Conservation (phyloP, 2,888 invertebrate species). For the Encarsia formosa region DNA sequence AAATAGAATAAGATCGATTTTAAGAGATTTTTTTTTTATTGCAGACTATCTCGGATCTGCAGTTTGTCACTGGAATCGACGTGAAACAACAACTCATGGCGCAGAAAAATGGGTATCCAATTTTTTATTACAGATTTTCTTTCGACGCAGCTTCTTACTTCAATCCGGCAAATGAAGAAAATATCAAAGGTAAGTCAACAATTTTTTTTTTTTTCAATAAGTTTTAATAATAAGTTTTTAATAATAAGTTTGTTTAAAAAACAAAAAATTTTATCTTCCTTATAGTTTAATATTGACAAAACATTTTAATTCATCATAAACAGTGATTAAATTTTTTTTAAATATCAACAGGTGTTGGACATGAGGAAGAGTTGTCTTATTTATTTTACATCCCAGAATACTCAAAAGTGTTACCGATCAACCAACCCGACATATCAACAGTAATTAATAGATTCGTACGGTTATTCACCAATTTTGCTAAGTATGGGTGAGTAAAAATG, state of each 20-base stretch:
- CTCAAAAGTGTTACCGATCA: slow-evolving; percentile 24
- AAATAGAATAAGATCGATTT: background rate
- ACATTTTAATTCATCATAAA: background rate
- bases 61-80: slow-evolving; percentile 31
- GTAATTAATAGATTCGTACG: slow-evolving; percentile 53
- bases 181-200: background rate
- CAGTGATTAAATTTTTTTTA: slow-evolving; percentile 5
- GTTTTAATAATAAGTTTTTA: background rate
- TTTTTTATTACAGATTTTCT: slow-evolving; percentile 34
- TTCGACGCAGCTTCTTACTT: slow-evolving; percentile 28
- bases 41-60: slow-evolving; percentile 26
- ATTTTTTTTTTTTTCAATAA: background rate
- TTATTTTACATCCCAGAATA: slow-evolving; percentile 50
- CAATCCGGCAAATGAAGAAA: slow-evolving; percentile 8
- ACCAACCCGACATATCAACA: slow-evolving; percentile 31
- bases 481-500: slow-evolving; percentile 33
- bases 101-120: slow-evolving; percentile 15
- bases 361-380: slow-evolving; percentile 61
- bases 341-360: slow-evolving; percentile 53
- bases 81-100: slow-evolving; percentile 29
- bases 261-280: background rate
- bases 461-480: slow-evolving; percentile 64
- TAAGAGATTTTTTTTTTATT: slow-evolving; percentile 1
- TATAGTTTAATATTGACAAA: background rate
- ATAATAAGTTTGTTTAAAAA: background rate